Evolutionary conservation across 2,113 vertebrate genomes (phyloP), one percentile per base, ranked within the genome.

Genomic region (Ellobius talpinus): DNA sequence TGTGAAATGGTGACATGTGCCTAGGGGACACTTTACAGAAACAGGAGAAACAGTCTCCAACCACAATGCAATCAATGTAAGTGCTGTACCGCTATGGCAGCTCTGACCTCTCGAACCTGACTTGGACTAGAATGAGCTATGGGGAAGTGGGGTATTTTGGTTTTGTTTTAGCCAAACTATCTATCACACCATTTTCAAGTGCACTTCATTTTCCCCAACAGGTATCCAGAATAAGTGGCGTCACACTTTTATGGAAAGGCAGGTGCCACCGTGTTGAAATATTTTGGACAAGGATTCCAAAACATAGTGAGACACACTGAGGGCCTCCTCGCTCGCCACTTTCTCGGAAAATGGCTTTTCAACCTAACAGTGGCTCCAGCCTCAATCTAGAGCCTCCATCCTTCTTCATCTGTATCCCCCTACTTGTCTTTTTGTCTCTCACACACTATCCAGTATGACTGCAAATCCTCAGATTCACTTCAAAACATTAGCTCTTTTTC

Each of bases 71-170:
- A 87, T 68, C 86, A 66, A 5, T 1, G 4, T n/a, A 45, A 92
- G 24, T 61, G 36, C 42, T 24, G 10, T 29, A n/a, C 74, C 86
- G 23, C 31, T 36, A 26, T 55, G 63, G 79, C 3, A n/a, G 52
- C 58, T 88, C 85, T 68, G 79, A 88, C 45, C 90, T 94, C 76
- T 81, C 47, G 47, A 72, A 90, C n/a, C 10, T 90, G 23, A 68
- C 66, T 29, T 85, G 78, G 36, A 74, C 72, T 63, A 84, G 81
- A 93, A 86, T 77, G 87, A 72, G 52, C 13, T 85, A 26, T 45
- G 86, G 45, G 52, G 9, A n/a, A 81, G 52, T 9, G 12, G n/a
- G 29, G 47, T 77, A 90, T 84, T 89, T 85, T 61, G 11, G 29
- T 77, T 84, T 63, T 84, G n/a, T 21, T 31, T 45, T 10, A 73